Conservation (phyloP, 2,113 vertebrate genomes). For the Istiophorus platypterus region DNA sequence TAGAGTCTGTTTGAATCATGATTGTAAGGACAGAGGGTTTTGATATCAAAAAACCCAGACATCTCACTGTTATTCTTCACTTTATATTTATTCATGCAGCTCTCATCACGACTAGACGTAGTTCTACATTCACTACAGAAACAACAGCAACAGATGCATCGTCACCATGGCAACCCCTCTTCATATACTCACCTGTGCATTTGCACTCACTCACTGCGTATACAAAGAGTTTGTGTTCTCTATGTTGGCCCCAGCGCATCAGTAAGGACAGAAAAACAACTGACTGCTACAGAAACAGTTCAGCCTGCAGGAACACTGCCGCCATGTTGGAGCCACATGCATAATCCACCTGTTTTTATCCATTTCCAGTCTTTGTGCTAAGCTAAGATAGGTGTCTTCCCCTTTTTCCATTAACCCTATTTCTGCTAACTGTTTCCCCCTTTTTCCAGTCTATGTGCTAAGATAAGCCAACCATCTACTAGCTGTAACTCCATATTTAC, state of each 20-base stretch:
- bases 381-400: not conserved
- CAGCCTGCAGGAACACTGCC: not conserved
- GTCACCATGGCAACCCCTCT: not conserved
- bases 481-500: not conserved
- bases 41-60: not conserved
- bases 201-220: not conserved
- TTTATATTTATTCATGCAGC: slow-evolving; percentile 70
- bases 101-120: slow-evolving; percentile 34
- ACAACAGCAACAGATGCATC: slow-evolving; percentile 25
- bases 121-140: slow-evolving; percentile 44
- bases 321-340: slow-evolving; percentile 21
- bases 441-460: not conserved
- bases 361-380: not conserved
- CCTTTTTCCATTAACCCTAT: too few species aligned
- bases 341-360: not conserved
- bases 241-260: slow-evolving; percentile 6
- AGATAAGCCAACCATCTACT: not conserved
- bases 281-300: slow-evolving; percentile 18
- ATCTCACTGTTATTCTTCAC: slow-evolving; percentile 14
- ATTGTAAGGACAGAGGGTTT: not conserved
- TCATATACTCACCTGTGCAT: not conserved
- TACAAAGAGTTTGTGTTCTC: not conserved
- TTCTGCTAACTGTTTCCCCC: too few species aligned
- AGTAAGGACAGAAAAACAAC: slow-evolving; percentile 25
- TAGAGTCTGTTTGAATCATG: too few species aligned